Conservation (phyloP, 2,888 invertebrate species). For the Thymelicus acteon region DNA sequence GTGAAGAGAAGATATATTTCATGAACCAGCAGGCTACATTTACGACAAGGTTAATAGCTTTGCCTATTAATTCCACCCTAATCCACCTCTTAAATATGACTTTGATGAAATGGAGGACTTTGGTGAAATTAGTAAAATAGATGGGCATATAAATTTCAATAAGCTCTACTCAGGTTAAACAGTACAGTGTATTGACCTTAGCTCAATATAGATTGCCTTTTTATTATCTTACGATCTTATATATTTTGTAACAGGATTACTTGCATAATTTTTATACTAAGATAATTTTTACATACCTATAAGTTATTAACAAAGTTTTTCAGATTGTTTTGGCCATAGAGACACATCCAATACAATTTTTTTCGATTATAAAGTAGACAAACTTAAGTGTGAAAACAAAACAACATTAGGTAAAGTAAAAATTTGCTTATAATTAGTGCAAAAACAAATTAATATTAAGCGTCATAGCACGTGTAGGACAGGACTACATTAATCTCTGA, state of each 20-base stretch:
- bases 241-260: neutral
- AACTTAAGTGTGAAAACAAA: too few species aligned
- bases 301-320: too few species aligned
- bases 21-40: conserved; percentile 29
- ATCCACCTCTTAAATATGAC: conserved; percentile 38
- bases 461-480: conserved; percentile 31
- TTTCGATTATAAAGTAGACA: too few species aligned
- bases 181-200: conserved; percentile 23
- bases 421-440: too few species aligned
- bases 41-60: conserved; percentile 37
- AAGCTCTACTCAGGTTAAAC: conserved; percentile 28
- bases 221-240: neutral
- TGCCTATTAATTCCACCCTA: conserved; percentile 36
- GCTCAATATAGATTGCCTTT: conserved; percentile 8
- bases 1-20: conserved; percentile 35
- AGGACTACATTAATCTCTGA: conserved; percentile 34
- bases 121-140: conserved; percentile 33
- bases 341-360: too few species aligned
- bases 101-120: conserved; percentile 37
- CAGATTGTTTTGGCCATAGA: too few species aligned
- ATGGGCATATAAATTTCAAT: conserved; percentile 37
- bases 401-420: too few species aligned
- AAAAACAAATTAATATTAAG: too few species aligned
- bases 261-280: too few species aligned
- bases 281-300: too few species aligned